phyloP scores from a whole-genome alignment of 2,113 vertebrate genomes.

The Oryctolagus cuniculus region DNA sequence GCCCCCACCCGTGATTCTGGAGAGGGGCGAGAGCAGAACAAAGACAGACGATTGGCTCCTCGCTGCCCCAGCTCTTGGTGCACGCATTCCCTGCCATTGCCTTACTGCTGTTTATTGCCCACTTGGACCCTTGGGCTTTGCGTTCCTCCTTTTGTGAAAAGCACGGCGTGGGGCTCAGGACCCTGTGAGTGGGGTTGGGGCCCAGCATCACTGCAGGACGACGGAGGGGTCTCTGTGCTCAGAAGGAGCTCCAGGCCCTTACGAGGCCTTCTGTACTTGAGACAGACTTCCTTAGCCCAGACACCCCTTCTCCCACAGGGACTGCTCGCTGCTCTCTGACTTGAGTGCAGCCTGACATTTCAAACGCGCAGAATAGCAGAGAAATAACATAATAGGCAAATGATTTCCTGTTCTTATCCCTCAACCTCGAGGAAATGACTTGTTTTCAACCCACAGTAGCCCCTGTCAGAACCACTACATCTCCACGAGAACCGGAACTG shows the following conservation, averaged over 20 bases:
- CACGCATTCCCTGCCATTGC: fast-evolving
- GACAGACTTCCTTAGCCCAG: not conserved
- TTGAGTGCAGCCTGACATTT: not conserved
- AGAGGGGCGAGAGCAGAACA: not conserved
- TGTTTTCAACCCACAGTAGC: not conserved
- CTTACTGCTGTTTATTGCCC: not conserved
- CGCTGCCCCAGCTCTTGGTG: too few relatives aligned
- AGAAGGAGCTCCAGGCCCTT: not conserved
- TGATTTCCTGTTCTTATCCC: not conserved
- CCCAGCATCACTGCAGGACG: not conserved
- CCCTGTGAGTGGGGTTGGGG: not conserved
- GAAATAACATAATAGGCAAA: not conserved
- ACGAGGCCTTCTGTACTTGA: too few relatives aligned
- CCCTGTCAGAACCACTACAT: slow-evolving; percentile 35
- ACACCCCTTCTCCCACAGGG: not conserved
- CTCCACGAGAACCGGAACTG: slow-evolving; percentile 15
- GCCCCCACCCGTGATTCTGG: not conserved
- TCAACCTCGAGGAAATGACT: not conserved
- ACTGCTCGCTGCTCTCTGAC: not conserved
- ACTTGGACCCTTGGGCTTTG: not conserved
- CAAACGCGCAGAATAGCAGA: not conserved
- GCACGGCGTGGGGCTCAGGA: not conserved
- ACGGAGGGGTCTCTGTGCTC: not conserved
- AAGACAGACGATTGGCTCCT: not conserved
- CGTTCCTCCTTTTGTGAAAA: not conserved